A percentile compares a stretch with the other conserved stretches of the same genome.
Evolutionary conservation across 2,113 vertebrate genomes (phyloP).

Genomic region (Podocnemis expansa): DNA sequence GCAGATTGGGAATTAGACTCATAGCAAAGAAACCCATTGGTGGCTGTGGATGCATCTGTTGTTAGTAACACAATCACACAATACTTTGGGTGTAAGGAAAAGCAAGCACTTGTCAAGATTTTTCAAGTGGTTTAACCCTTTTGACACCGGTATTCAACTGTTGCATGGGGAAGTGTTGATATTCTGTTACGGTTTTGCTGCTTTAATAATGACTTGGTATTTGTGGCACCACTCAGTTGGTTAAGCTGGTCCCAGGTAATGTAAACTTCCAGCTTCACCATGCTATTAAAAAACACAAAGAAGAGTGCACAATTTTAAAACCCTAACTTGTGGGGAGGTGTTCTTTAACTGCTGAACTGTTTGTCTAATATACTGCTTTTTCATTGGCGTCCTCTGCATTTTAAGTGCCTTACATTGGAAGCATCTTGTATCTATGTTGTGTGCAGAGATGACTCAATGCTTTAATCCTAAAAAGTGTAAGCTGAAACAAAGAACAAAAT

Average conservation of each 20-base stretch:
- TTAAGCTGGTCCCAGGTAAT: neutral
- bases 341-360: neutral
- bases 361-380: neutral
- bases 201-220: neutral
- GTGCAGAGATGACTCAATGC: neutral
- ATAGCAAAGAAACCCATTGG: neutral
- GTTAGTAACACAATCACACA: neutral
- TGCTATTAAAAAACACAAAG: neutral
- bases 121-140: neutral
- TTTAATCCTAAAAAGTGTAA: neutral
- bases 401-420: fast-evolving
- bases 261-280: neutral
- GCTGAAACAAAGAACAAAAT: neutral
- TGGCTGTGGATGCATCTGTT: neutral
- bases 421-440: neutral
- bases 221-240: neutral
- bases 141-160: fast-evolving
- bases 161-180: fast-evolving
- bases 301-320: neutral
- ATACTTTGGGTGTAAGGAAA: neutral
- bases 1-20: neutral
- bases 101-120: neutral
- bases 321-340: neutral
- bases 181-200: neutral
- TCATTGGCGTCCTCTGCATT: neutral